Evolutionary conservation across 1,140 invertebrate species (phyloP).

Genomic region (Vanessa tameamea): DNA sequence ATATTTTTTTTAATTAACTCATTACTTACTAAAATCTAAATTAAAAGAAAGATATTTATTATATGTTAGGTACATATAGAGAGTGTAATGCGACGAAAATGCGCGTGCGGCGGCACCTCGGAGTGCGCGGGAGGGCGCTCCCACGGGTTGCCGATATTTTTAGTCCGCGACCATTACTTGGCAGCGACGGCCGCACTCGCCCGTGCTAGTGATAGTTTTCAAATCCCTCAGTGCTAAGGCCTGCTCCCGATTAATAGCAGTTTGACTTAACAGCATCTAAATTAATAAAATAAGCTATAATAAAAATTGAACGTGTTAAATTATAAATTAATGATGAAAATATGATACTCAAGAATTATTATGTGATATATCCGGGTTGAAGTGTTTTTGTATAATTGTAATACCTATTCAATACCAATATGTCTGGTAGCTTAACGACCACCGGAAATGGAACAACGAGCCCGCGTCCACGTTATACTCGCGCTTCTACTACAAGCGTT

Average conservation of each 20-base stretch:
- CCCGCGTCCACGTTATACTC: constrained; percentile 84
- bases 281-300: not conserved
- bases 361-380: constrained; percentile 67
- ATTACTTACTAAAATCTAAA: not conserved
- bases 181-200: constrained; percentile 77
- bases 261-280: constrained; percentile 38
- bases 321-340: constrained; percentile 35
- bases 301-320: not conserved
- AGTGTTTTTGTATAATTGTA: constrained; percentile 53
- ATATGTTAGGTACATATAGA: constrained; percentile 34
- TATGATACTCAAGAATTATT: constrained; percentile 59
- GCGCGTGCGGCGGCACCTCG: constrained; percentile 70
- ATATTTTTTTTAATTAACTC: too few species aligned
- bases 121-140: constrained; percentile 79
- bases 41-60: constrained; percentile 37
- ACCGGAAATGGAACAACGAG: constrained; percentile 60
- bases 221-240: constrained; percentile 72
- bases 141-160: constrained; percentile 80
- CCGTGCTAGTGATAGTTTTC: constrained; percentile 76
- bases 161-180: constrained; percentile 79
- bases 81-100: constrained; percentile 72
- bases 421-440: constrained; percentile 61
- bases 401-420: constrained; percentile 44
- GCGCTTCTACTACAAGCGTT: constrained; percentile 89
- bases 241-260: constrained; percentile 63